Base-by-base conservation (phyloP, 2,888 invertebrate species). In the Agrenia bidenticulata region DNA sequence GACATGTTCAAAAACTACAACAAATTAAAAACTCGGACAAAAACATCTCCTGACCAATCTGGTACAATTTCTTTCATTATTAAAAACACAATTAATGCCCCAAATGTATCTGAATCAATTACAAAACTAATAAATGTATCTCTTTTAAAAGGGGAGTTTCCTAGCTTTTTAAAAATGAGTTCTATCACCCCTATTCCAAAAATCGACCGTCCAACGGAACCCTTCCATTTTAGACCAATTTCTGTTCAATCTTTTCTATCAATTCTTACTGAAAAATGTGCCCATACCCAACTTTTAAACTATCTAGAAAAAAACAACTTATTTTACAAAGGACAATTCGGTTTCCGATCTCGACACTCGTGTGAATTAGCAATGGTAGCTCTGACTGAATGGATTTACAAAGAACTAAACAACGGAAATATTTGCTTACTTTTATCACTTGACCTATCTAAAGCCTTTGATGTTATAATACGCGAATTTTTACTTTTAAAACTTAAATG, bases 391-490 rank as follows among this genome's bases (percentile, higher is more conserved):
- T 41, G 13, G 7, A 24, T 70, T 1, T 70, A 63, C 21, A 50
- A 57, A 17, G 15, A 55, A 19, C 24, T 67, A 21, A 54, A 64
- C 49, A 15, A 58, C 7, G 60, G 45, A 5, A 62, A 64, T 17
- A 42, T 69, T 2, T 64, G 66, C 26, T 50, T 69, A 15, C 13
- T 69, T 0, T 11, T 64, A 0, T 24, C 64, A 37, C 50, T 66
- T 0, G 69, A 69, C 51, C 15, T 69, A 15, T 15, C 60, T 17
- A 64, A 65, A 41, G 69, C 69, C 0, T 69, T 66, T 55, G 70
- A 67, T 19, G 26, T 23, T 5, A 27, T 61, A 0, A 37, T 62
- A 23, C 13, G 59, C 1, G 61, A 69, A 2, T 27, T 61, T 27
- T 24, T 66, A 15, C 7, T 58, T 1, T 9, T 53, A 19, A 70